phyloP scores from a whole-genome alignment of 2,113 vertebrate species.

The Tenrec ecaudatus region DNA sequence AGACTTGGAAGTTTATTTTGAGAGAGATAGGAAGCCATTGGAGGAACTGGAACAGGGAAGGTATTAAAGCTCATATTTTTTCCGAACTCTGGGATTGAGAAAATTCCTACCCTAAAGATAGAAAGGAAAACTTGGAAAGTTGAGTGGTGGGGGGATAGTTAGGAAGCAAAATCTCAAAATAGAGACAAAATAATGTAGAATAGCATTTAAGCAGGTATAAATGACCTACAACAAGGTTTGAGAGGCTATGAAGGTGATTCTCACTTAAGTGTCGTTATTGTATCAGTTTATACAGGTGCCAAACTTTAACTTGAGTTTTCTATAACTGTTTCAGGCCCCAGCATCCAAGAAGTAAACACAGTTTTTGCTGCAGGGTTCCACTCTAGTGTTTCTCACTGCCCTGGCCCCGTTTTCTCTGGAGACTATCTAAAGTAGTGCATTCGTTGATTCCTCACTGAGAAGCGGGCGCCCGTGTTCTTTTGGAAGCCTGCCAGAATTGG shows the following conservation, averaged over 20 bases:
- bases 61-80: too few species aligned
- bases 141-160: too few species aligned
- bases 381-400: not conserved
- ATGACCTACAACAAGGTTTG: not conserved
- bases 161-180: not conserved
- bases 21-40: not conserved
- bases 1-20: not conserved
- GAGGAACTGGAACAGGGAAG: not conserved
- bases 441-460: not conserved
- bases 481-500: constrained; percentile 39
- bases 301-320: not conserved
- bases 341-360: not conserved
- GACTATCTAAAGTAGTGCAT: not conserved
- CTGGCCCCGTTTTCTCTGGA: not conserved
- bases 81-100: too few species aligned
- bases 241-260: not conserved
- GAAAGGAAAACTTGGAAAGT: too few species aligned
- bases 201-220: not conserved
- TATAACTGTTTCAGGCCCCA: not conserved
- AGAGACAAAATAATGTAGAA: not conserved
- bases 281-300: not conserved
- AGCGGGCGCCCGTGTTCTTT: not conserved
- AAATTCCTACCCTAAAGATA: too few species aligned
- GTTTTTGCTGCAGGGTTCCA: not conserved
- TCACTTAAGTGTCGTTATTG: too few species aligned